Evolutionary conservation across 2,888 invertebrate genomes (phyloP).

Genomic region (Mycalesis mineus): DNA sequence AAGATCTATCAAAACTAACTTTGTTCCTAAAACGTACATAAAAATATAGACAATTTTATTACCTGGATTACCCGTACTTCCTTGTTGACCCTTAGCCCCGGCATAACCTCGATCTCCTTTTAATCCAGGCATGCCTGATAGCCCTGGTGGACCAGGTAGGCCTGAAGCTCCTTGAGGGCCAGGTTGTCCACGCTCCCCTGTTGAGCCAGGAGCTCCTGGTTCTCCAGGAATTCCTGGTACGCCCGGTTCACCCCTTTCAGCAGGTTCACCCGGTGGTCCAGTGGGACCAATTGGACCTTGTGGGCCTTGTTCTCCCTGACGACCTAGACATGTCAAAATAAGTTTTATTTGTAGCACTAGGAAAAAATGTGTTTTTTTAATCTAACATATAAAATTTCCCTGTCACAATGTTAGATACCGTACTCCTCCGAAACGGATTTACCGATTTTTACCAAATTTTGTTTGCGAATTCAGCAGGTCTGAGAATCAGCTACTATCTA

Average conservation of each 20-base stretch:
- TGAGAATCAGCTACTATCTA: too few relatives aligned
- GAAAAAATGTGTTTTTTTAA: too few relatives aligned
- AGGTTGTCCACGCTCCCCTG: constrained; percentile 85
- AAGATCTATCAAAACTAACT: too few relatives aligned
- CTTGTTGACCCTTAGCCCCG: constrained; percentile 86
- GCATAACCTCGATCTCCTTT: constrained; percentile 86
- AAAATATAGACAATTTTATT: constrained; percentile 10
- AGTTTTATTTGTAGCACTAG: too few relatives aligned
- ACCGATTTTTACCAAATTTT: too few relatives aligned
- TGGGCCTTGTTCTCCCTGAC: constrained; percentile 86
- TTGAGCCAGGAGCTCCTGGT: constrained; percentile 83
- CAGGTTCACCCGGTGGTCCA: constrained; percentile 89
- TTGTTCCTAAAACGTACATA: too few relatives aligned
- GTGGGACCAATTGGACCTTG: constrained; percentile 86
- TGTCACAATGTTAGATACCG: too few relatives aligned
- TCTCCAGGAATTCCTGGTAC: constrained; percentile 84
- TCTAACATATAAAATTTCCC: too few relatives aligned
- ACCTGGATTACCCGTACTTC: constrained; percentile 80
- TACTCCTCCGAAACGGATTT: too few relatives aligned
- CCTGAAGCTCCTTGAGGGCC: constrained; percentile 85
- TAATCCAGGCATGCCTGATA: constrained; percentile 82
- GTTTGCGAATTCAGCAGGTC: too few relatives aligned
- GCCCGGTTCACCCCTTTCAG: constrained; percentile 87
- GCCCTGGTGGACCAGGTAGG: constrained; percentile 82
- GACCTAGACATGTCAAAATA: constrained; percentile 53